phyloP scores from a whole-genome alignment of 2,113 vertebrate genomes.

The Halichoeres trimaculatus region DNA sequence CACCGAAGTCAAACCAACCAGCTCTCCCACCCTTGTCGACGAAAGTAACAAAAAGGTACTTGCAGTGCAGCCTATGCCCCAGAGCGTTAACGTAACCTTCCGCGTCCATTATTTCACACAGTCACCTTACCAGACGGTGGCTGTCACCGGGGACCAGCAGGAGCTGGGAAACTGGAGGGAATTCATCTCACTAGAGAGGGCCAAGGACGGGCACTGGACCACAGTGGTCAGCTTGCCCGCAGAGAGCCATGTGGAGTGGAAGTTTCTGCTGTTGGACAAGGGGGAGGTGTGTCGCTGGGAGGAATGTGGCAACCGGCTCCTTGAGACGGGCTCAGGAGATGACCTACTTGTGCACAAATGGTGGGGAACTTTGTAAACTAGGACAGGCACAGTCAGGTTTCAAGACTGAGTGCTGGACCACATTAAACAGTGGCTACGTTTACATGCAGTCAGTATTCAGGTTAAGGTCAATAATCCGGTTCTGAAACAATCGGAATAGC shows the following conservation, averaged over 20 bases:
- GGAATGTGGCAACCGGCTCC: conserved; percentile 89
- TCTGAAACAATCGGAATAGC: no score
- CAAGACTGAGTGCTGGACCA: not conserved
- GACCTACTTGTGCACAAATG: conserved; percentile 84
- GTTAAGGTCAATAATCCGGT: no score
- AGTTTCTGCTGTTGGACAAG: conserved; percentile 91
- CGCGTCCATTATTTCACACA: conserved; percentile 89
- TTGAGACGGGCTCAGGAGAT: conserved; percentile 84
- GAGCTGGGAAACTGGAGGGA: conserved; percentile 89
- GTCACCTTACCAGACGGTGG: conserved; percentile 81
- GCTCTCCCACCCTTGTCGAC: conserved; percentile 27
- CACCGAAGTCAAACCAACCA: conserved; percentile 21
- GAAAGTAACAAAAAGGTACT: conserved; percentile 72
- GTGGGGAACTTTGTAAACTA: conserved; percentile 85
- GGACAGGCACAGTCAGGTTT: not conserved
- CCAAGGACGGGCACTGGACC: conserved; percentile 88
- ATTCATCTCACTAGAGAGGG: conserved; percentile 83
- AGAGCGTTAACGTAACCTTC: conserved; percentile 86
- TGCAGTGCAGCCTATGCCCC: conserved; percentile 83
- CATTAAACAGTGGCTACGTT: no score
- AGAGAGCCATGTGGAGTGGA: conserved; percentile 90
- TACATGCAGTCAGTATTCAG: no score
- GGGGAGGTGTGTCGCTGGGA: conserved; percentile 92
- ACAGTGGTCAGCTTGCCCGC: conserved; percentile 82
- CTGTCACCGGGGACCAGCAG: conserved; percentile 88